Evolutionary conservation across 2,113 vertebrate genomes (phyloP).

Genomic region (Odobenus rosmarus): DNA sequence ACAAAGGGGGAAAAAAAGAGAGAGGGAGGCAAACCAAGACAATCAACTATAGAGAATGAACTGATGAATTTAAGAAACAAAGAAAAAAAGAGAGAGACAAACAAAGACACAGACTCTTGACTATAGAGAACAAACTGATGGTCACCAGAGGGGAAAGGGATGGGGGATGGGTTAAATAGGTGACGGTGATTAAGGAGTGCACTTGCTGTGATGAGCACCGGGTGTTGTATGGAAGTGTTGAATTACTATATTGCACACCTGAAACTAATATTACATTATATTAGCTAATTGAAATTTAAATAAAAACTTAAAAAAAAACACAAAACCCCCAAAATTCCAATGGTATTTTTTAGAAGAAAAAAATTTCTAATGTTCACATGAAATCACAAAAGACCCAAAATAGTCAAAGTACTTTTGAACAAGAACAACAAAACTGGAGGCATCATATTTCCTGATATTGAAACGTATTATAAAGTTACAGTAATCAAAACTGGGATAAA

Average conservation of each 20-base stretch:
- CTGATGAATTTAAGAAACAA: neutral
- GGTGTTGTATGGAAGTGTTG: neutral
- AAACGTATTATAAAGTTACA: neutral
- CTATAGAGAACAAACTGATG: neutral
- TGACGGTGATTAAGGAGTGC: neutral
- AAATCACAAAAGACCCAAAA: neutral
- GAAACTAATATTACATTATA: neutral
- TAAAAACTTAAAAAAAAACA: neutral
- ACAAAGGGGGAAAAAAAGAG: neutral
- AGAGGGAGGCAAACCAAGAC: neutral
- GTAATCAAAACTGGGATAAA: neutral
- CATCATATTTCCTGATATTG: neutral
- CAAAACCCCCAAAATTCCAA: neutral
- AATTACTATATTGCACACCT: neutral
- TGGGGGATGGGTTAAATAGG: neutral
- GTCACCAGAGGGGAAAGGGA: neutral
- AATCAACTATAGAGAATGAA: neutral
- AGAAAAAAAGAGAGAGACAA: neutral
- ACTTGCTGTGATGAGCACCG: neutral
- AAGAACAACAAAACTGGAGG: neutral
- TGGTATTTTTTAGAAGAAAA: neutral
- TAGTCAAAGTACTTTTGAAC: neutral
- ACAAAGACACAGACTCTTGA: neutral
- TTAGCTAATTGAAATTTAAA: neutral
- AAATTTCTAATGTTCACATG: neutral